These are phyloP conservation scores for Nemoura dubitans DNA, from an alignment of 2,888 invertebrate species.

Conservation along the genomic window DNA sequence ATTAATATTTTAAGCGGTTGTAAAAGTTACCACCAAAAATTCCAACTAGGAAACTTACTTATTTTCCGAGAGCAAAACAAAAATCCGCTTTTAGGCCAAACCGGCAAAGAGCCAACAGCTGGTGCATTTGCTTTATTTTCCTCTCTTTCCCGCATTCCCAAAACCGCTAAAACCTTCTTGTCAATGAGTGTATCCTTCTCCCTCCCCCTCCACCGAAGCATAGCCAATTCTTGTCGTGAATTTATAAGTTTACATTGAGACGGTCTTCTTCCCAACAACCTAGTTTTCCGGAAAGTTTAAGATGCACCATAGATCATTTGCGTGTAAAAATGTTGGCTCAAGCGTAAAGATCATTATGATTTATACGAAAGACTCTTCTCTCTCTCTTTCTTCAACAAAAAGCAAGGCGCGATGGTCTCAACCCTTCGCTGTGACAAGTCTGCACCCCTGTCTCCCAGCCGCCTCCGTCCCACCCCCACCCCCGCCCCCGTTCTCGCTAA, in stretches of 20 bases:
- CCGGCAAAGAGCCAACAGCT: slow-evolving; percentile 31
- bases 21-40: background rate
- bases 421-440: slow-evolving; percentile 26
- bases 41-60: background rate
- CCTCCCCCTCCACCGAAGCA: background rate
- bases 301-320: slow-evolving; percentile 41
- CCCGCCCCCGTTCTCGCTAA: too few relatives aligned
- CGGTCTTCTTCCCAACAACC: slow-evolving; percentile 32
- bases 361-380: background rate
- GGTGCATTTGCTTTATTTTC: slow-evolving; percentile 26
- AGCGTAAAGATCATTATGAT: slow-evolving; percentile 39
- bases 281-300: slow-evolving; percentile 38
- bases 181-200: slow-evolving; percentile 37
- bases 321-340: slow-evolving; percentile 41
- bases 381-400: background rate
- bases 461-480: too few relatives aligned
- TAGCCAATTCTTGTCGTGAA: slow-evolving; percentile 33
- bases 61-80: background rate
- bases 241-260: slow-evolving; percentile 33
- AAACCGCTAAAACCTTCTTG: slow-evolving; percentile 31
- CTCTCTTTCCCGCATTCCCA: background rate
- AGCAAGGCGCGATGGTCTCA: background rate
- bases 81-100: slow-evolving; percentile 3
- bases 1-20: background rate
- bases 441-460: too few relatives aligned